Base-by-base conservation (phyloP, 2,113 vertebrate genomes). In the Sporophila hypoxantha region DNA sequence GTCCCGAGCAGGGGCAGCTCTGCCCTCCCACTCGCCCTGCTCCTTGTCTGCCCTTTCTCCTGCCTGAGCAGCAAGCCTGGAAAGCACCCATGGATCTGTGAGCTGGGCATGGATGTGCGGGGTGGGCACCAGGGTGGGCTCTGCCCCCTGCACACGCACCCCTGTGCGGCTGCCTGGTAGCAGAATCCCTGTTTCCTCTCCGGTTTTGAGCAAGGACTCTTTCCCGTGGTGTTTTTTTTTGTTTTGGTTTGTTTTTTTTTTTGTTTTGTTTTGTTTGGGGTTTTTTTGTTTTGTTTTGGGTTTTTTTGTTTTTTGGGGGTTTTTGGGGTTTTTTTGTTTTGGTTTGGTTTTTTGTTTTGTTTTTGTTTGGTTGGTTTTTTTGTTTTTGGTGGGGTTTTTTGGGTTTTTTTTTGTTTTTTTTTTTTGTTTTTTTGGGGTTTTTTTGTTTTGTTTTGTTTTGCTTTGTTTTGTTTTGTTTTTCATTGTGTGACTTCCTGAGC, bases 1-100 rank as follows among this genome's bases (percentile, higher is more conserved):
- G 30, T 14, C 61, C 32, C 0, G 18, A 18, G 1, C 5, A 1
- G n/a, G 15, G 46, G 14, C 4, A 0, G 42, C 66, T 6, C 62
- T 9, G 0, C 1, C 0, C 34, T 34, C 52, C 8, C 3, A 2
- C 10, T 22, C 19, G 16, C 75, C 55, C 79, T 17, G 49, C 55
- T 37, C 32, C 67, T 73, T 1, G 0, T 18, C 1, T 14, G 20
- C 49, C 32, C 53, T 23, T 27, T 23, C n/a, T 29, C 2, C 16
- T 11, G 32, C 1, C 17, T 0, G n/a, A 56, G 75, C 90, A 52
- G 53, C 44, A 0, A 12, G 9, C 11, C 12, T 0, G 9, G 34
- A 5, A 23, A 23, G 32, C 27, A 2, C 27, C 1, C 0, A 0
- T 0, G 22, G 60, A 0, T 30, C 30, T 8, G 73, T 0, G 8